Base-by-base conservation (phyloP, 2,888 invertebrate genomes). In the Dorcus hopei region DNA sequence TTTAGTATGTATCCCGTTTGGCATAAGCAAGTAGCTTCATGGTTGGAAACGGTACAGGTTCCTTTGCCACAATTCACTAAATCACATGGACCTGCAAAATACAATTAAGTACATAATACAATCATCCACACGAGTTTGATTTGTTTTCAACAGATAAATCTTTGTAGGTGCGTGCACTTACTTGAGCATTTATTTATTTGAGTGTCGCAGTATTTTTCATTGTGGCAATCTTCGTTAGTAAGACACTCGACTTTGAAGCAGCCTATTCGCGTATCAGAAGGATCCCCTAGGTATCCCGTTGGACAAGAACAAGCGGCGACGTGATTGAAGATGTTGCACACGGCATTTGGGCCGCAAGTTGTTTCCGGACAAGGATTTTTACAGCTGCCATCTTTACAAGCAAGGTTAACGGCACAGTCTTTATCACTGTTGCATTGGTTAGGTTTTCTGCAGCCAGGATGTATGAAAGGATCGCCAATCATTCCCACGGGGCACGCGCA, bases 231-330 rank as follows among this genome's bases (percentile, higher is more conserved):
- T 41, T 84, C 83, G 72, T 90, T 85, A 45, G 85, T 85, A 1
- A 90, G 80, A 76, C 95, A 95, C 79, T 95, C 94, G 2, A 94
- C 95, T 78, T 90, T 91, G 75, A 92, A 93, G 72, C 94, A 95
- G 39, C 95, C 95, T 52, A 92, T 83, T 52, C 83, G 83, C 54
- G 81, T 80, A 70, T 92, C 91, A 55, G 84, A 83, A 3, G 92
- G 88, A 79, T 93, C 92, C 7, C 95, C 95, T 38, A 94, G 81
- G 74, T 88, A 88, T 16, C 93, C 93, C 58, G 87, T 84, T 41
- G 91, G 89, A 74, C 95, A 95, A 39, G 83, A 81, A 72, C 94
- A 95, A 19, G 85, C 79, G 1, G 91, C 85, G 52, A 79, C 82
- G 70, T 94, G 93, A 62, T 88, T 86, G 19, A 84, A 80, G 0